Conservation (phyloP, 2,113 vertebrate genomes). For the Ochotona princeps region DNA sequence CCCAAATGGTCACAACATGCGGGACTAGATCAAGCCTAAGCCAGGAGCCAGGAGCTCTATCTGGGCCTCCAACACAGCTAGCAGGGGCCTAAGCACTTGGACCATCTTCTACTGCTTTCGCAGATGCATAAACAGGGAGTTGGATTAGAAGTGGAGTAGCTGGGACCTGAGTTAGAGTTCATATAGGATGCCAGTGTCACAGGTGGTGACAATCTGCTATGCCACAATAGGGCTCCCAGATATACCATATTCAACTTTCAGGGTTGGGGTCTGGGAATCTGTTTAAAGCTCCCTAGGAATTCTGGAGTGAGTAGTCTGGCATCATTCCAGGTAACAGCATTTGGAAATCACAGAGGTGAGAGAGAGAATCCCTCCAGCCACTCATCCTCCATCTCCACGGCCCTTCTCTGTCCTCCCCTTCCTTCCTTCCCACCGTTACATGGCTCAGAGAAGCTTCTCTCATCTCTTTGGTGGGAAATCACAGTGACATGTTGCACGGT, state of each 20-base stretch:
- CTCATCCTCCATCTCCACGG: background rate
- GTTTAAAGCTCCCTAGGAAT: background rate
- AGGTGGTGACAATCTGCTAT: too few relatives aligned
- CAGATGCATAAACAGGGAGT: too few relatives aligned
- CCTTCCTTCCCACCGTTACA: background rate
- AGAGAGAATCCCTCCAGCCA: background rate
- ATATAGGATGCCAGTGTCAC: too few relatives aligned
- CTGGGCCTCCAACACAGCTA: too few relatives aligned
- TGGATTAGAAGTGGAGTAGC: too few relatives aligned
- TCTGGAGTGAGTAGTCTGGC: background rate
- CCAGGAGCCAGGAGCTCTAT: too few relatives aligned
- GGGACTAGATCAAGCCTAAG: too few relatives aligned
- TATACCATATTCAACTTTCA: background rate
- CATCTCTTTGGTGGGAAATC: background rate
- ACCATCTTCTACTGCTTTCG: too few relatives aligned
- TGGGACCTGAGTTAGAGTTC: too few relatives aligned
- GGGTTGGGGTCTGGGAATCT: background rate
- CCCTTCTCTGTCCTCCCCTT: background rate
- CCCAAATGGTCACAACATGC: too few relatives aligned
- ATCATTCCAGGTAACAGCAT: background rate
- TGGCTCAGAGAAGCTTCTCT: background rate
- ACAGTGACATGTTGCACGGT: background rate
- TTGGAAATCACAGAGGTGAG: background rate
- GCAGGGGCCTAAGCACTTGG: too few relatives aligned
- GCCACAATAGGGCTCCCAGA: background rate